phyloP scores from a whole-genome alignment of 2,888 invertebrate genomes.

The Drosophila anomelani region DNA sequence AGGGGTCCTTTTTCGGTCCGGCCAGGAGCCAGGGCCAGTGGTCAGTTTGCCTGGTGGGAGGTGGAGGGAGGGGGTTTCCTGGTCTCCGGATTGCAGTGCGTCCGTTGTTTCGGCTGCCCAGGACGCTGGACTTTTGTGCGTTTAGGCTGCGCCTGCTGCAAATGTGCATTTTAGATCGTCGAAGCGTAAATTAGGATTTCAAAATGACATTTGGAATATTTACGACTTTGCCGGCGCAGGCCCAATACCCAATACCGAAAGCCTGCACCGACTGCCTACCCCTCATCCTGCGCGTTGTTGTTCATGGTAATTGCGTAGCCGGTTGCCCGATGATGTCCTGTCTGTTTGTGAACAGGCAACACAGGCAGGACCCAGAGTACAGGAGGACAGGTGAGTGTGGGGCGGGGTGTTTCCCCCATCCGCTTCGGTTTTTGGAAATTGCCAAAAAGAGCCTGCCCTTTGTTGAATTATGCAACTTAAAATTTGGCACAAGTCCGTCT shows the following conservation, averaged over 20 bases:
- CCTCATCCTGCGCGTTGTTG: slow-evolving; percentile 68
- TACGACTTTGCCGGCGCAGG: slow-evolving; percentile 80
- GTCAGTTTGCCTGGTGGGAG: slow-evolving; percentile 5
- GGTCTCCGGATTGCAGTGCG: slow-evolving; percentile 73
- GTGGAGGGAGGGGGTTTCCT: background rate
- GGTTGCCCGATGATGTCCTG: slow-evolving; percentile 43
- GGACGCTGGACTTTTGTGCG: slow-evolving; percentile 59
- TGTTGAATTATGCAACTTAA: slow-evolving; percentile 81
- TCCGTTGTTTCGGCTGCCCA: slow-evolving; percentile 50
- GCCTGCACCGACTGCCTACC: background rate
- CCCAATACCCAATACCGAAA: slow-evolving; percentile 9
- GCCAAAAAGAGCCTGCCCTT: slow-evolving; percentile 55
- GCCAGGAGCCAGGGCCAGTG: slow-evolving; percentile 46
- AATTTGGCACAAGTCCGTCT: slow-evolving; percentile 71
- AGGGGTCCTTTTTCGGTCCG: slow-evolving; percentile 42
- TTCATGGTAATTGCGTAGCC: slow-evolving; percentile 80
- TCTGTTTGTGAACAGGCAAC: slow-evolving; percentile 55
- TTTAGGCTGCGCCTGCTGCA: slow-evolving; percentile 57
- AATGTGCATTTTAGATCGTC: slow-evolving; percentile 83
- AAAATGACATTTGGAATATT: slow-evolving; percentile 85
- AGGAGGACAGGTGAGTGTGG: slow-evolving; percentile 2
- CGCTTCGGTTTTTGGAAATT: slow-evolving; percentile 48
- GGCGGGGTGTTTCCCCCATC: background rate
- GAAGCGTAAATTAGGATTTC: slow-evolving; percentile 85
- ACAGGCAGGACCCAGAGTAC: slow-evolving; percentile 3